phyloP scores from a whole-genome alignment of 2,113 vertebrate genomes.

The Clupea harengus region DNA sequence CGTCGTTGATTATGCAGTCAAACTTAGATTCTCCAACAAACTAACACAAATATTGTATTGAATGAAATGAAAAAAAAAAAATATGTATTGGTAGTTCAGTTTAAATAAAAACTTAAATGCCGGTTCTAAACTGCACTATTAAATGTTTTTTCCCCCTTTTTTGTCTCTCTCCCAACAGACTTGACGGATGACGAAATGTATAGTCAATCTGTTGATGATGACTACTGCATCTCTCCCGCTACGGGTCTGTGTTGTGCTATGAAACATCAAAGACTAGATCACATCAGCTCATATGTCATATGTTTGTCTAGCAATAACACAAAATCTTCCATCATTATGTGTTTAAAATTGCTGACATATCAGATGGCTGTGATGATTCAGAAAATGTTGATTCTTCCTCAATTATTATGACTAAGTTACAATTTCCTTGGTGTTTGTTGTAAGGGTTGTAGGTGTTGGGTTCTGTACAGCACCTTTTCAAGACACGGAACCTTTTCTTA shows the following conservation, averaged over 20 bases:
- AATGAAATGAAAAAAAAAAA: not conserved
- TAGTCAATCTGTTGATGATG: slow-evolving; percentile 96
- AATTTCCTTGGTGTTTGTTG: no score
- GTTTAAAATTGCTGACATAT: not conserved
- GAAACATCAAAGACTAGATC: not conserved
- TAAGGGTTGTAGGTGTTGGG: no score
- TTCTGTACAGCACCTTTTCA: no score
- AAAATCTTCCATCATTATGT: not conserved
- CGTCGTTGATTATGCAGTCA: slow-evolving; percentile 46
- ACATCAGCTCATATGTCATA: not conserved
- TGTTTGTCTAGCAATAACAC: not conserved
- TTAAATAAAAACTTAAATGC: not conserved
- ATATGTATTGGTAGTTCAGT: not conserved
- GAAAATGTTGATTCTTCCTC: not conserved
- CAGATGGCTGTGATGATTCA: not conserved
- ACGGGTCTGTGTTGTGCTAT: slow-evolving; percentile 80
- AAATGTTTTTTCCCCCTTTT: not conserved
- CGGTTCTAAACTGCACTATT: not conserved
- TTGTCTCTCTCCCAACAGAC: slow-evolving; percentile 66
- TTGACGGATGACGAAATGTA: slow-evolving; percentile 97
- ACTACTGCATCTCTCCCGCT: slow-evolving; percentile 97
- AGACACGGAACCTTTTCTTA: no score
- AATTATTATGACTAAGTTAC: no score
- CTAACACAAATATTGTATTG: not conserved
- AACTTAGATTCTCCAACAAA: not conserved